Evolutionary conservation across 1,140 invertebrate genomes (phyloP).

Genomic region (Drosophila punjabiensis): DNA sequence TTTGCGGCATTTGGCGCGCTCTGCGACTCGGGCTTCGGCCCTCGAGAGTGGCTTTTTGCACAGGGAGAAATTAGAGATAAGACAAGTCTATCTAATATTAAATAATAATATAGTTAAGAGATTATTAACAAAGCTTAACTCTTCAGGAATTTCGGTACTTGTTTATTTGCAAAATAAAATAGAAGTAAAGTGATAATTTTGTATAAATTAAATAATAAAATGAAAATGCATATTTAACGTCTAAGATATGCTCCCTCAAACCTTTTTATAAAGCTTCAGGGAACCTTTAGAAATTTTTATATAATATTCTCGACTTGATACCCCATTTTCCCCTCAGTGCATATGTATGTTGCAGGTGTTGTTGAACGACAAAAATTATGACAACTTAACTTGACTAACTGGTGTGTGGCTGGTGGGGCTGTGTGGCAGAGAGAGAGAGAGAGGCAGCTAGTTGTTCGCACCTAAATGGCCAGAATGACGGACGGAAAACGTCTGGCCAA

Average conservation of each 20-base stretch:
- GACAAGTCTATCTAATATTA: neutral
- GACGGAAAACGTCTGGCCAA: constrained; percentile 33
- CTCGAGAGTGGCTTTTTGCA: constrained; percentile 41
- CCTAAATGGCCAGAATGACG: constrained; percentile 67
- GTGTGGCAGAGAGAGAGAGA: constrained; percentile 12
- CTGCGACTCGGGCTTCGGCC: constrained; percentile 50
- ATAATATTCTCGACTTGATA: neutral
- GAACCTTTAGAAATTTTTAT: neutral
- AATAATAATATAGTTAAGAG: neutral
- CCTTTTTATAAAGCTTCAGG: fast-evolving
- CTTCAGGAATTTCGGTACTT: fast-evolving
- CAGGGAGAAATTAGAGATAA: neutral
- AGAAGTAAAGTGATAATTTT: neutral
- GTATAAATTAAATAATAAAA: neutral
- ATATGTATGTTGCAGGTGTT: constrained; percentile 44
- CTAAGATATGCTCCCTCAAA: neutral
- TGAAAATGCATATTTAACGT: too few species aligned
- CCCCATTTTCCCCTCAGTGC: neutral
- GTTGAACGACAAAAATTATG: constrained; percentile 81
- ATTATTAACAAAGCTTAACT: neutral
- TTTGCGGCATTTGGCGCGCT: constrained; percentile 83
- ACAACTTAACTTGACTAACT: constrained; percentile 83
- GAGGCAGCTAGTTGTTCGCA: constrained; percentile 49
- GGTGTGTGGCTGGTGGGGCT: constrained; percentile 50
- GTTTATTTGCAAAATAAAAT: neutral